A percentile compares a stretch with the other conserved stretches of the same genome.
Evolutionary conservation across 2,888 invertebrate genomes (phyloP).

Genomic region (Folsomia manolachei): DNA sequence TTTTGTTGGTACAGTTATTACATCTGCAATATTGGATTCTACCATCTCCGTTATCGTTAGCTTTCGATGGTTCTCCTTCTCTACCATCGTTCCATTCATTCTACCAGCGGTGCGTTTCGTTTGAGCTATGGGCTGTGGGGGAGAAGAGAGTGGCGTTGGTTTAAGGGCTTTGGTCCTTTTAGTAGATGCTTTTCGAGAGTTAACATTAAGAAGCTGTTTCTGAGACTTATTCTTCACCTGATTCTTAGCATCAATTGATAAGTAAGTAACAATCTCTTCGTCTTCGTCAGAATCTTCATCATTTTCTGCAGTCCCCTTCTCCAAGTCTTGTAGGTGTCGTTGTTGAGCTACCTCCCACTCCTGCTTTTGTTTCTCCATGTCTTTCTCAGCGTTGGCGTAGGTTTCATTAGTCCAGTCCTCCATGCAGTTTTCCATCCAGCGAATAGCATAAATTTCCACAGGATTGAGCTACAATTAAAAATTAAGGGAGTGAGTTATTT

Average conservation of each 20-base stretch:
- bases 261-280: constrained; percentile 69
- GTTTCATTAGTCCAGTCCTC: constrained; percentile 77
- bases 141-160: too few species aligned
- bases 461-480: constrained; percentile 71
- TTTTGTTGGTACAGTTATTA: not conserved
- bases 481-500: not conserved
- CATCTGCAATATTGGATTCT: too few species aligned
- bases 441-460: constrained; percentile 92
- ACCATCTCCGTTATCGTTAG: too few species aligned
- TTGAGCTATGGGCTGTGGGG: not conserved
- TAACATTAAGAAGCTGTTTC: too few species aligned
- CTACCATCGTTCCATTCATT: not conserved
- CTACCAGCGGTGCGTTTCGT: not conserved
- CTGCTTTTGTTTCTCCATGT: constrained; percentile 77
- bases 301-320: constrained; percentile 61
- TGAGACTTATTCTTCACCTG: constrained; percentile 74
- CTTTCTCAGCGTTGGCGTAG: constrained; percentile 80
- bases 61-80: too few species aligned
- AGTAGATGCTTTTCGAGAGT: too few species aligned
- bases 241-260: constrained; percentile 73
- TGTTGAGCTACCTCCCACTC: constrained; percentile 81
- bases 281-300: constrained; percentile 57
- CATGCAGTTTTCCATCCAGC: constrained; percentile 83
- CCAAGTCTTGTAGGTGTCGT: constrained; percentile 48
- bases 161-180: too few species aligned